Base-by-base conservation (phyloP, 2,113 vertebrate species). In the Chinchilla lanigera region DNA sequence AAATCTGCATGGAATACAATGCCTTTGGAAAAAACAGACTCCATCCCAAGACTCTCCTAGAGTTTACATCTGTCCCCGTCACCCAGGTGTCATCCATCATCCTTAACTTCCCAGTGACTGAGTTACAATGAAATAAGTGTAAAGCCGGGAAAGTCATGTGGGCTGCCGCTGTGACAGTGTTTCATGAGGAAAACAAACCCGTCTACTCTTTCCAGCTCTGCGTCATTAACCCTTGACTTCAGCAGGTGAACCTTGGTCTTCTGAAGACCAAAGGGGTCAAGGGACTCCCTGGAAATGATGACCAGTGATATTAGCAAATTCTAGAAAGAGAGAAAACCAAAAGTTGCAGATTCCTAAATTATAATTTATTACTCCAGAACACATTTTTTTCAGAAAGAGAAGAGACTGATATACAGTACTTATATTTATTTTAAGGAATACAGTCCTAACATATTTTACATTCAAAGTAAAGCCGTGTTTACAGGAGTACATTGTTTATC, bases 151-250 rank as follows among this genome's bases (percentile, higher is more conserved):
- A 73, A 93, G 41, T 83, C 92, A 30, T 81, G 94, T 73, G 16
- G 0, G 8, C 86, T 0, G 0, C 73, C 28, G 33, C 41, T 28
- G 41, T 92, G 80, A 95, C 20, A 17, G 85, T 17, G 26, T 67
- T 83, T 94, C 87, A 28, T 11, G 50, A 83, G 92, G 84, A 41
- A n/a, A 28, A 80, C 83, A 82, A 95, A 86, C 61, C 19, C 16
- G 41, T 60, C 41, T 0, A 69, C 71, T 97, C 83, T 97, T 94
- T 86, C 95, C 86, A 50, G 0, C 14, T 0, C 82, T 6, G 41
- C 85, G 61, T 97, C 93, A 92, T 97, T 97, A 97, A 88, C 90
- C 89, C 58, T 93, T 96, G 97, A 86, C 92, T 93, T 97, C 93
- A 10, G 89, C 93, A 80, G 6, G 24, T 95, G 88, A 44, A 26